These are phyloP conservation scores for Macrotis lagotis DNA, from an alignment of 2,113 vertebrate species.

Conservation along the genomic window DNA sequence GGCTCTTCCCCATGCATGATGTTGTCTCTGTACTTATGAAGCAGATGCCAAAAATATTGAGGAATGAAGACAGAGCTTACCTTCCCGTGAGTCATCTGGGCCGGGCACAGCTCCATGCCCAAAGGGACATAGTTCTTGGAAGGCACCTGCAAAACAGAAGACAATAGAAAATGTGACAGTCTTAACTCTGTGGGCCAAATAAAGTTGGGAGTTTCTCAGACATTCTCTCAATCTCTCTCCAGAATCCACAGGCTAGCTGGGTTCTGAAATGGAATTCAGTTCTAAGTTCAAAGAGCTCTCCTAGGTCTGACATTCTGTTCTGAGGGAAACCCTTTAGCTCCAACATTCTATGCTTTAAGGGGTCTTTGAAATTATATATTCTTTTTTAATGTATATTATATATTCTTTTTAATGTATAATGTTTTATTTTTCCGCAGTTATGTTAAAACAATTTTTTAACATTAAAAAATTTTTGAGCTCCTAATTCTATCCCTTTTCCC, in stretches of 20 bases:
- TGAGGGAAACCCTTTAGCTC: neutral
- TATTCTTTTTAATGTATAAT: neutral
- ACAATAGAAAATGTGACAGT: neutral
- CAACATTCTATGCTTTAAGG: neutral
- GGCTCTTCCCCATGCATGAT: neutral
- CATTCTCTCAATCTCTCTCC: neutral
- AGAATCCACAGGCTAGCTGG: neutral
- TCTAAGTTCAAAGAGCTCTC: neutral
- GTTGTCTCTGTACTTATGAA: neutral
- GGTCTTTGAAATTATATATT: neutral
- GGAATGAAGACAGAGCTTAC: slow-evolving; percentile 76
- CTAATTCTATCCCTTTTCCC: neutral
- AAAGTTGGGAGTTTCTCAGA: neutral
- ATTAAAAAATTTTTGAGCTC: neutral
- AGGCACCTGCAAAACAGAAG: slow-evolving; percentile 83
- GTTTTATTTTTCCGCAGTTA: neutral
- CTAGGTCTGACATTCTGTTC: neutral
- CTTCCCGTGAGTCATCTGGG: slow-evolving; percentile 87
- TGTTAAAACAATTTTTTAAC: neutral
- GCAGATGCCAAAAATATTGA: neutral
- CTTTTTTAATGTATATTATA: too few species aligned
- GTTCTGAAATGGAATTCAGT: neutral
- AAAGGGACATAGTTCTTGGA: slow-evolving; percentile 91
- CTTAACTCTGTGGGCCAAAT: neutral
- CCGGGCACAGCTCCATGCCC: slow-evolving; percentile 91